Evolutionary conservation across 2,797 vertebrate species (phyloP).

Genomic region (Stomatorhinus walkeri): DNA sequence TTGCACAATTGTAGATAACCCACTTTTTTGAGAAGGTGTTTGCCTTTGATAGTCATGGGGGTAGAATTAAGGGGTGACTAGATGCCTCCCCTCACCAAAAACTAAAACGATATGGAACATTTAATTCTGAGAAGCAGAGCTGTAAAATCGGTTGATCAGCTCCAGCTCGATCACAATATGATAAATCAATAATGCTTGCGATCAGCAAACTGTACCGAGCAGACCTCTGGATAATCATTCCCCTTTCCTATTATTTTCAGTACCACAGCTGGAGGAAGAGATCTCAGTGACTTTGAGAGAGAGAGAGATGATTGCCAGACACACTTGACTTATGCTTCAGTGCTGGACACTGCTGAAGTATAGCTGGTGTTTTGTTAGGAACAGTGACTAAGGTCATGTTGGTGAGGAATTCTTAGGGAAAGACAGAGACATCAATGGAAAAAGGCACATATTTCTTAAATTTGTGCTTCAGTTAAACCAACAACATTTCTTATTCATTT

Average conservation of each 20-base stretch:
- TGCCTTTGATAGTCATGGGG: neutral
- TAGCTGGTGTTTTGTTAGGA: neutral
- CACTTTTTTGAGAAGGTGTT: neutral
- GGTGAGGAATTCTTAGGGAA: neutral
- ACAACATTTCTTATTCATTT: neutral
- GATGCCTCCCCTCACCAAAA: neutral
- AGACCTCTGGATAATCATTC: neutral
- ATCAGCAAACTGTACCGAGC: neutral
- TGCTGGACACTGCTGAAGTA: neutral
- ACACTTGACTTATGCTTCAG: neutral
- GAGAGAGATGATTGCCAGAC: neutral
- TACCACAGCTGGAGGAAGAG: neutral
- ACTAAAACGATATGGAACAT: neutral
- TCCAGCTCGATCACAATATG: neutral
- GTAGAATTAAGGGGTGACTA: neutral
- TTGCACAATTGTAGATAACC: neutral
- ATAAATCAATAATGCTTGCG: neutral
- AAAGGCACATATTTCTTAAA: neutral
- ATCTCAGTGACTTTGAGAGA: neutral
- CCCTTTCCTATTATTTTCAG: neutral
- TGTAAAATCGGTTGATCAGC: neutral
- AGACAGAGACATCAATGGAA: neutral
- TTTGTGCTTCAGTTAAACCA: neutral
- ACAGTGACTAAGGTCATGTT: neutral
- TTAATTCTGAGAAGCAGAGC: neutral